These are phyloP conservation scores for Hypsopygia costalis DNA, from an alignment of 2,888 invertebrate species.

Conservation along the genomic window DNA sequence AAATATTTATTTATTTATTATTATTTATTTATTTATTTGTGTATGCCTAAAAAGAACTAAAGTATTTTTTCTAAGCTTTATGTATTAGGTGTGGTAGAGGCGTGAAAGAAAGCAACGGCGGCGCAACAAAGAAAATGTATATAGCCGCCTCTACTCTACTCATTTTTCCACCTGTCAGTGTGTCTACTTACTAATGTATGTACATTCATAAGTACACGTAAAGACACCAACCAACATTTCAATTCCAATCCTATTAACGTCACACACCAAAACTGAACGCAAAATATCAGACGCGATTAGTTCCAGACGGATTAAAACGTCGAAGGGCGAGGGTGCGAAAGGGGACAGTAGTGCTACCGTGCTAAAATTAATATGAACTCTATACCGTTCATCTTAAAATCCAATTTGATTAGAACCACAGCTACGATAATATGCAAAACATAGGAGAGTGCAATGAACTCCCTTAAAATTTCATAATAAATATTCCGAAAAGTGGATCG, in stretches of 20 bases:
- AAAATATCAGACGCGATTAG: slow-evolving; percentile 59
- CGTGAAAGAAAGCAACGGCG: no score
- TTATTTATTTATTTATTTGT: no score
- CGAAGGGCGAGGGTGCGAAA: slow-evolving; percentile 49
- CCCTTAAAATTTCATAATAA: slow-evolving; percentile 1
- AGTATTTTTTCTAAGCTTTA: no score
- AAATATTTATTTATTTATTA: no score
- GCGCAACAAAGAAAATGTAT: no score
- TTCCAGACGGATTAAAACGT: slow-evolving; percentile 59
- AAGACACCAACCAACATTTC: slow-evolving; percentile 1
- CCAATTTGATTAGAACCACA: not conserved
- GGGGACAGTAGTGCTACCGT: slow-evolving; percentile 25
- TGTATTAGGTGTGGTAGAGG: no score
- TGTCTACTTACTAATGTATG: no score
- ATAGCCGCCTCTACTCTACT: no score
- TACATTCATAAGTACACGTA: no score
- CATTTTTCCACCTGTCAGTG: no score
- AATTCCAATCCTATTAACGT: slow-evolving; percentile 32
- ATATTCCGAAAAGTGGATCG: not conserved
- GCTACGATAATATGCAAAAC: slow-evolving; percentile 7
- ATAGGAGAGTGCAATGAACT: slow-evolving; percentile 15
- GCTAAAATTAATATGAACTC: slow-evolving; percentile 17
- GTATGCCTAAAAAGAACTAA: no score
- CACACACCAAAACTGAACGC: slow-evolving; percentile 23
- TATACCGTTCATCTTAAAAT: slow-evolving; percentile 7